Base-by-base conservation (phyloP, 2,113 vertebrate species). In the Heliornis fulica region DNA sequence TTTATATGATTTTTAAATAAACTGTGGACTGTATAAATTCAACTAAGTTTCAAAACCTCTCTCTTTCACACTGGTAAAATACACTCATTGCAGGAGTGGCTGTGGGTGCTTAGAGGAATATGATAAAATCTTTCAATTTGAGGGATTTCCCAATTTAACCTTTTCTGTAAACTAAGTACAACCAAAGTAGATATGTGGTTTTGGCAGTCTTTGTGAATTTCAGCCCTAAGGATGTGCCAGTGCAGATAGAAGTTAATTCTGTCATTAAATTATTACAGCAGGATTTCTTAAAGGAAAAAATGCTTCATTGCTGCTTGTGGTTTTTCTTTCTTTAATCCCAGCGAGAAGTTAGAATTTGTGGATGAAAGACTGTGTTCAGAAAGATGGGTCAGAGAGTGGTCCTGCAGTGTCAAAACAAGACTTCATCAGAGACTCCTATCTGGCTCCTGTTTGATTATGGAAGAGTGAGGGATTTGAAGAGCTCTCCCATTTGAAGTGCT, bases 1-100 rank as follows among this genome's bases (percentile, higher is more conserved):
- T 65, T 66, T 51, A 7, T 41, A 4, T 69, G 15, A 1, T 68
- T 84, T 85, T 75, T 19, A 89, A 96, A 96, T 96, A 97, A 96
- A 96, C 29, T 79, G 22, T 46, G 34, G 56, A 56, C 40, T 88
- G 45, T 32, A 1, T 71, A 78, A 89, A 51, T 94, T 77, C 51
- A 69, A 10, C 22, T 15, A 15, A 81, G 68, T 75, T 93, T 77
- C 53, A 51, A 48, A 93, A 53, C 11, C 23, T 64, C 19, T 86
- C 34, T 95, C 38, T 87, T 80, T 80, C 22, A 59, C 23, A 8
- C 43, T 32, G 43, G 25, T 14, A 29, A 34, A 74, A 40, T n/a
- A 29, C 9, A 7, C 21, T 63, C 12, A 10, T 59, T 81, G 59
- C 32, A 51, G 72, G 32, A 76, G 32, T 77, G 46, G 16, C 54